Conservation (phyloP, 1,140 invertebrate genomes). For the Acromyrmex charruanus region DNA sequence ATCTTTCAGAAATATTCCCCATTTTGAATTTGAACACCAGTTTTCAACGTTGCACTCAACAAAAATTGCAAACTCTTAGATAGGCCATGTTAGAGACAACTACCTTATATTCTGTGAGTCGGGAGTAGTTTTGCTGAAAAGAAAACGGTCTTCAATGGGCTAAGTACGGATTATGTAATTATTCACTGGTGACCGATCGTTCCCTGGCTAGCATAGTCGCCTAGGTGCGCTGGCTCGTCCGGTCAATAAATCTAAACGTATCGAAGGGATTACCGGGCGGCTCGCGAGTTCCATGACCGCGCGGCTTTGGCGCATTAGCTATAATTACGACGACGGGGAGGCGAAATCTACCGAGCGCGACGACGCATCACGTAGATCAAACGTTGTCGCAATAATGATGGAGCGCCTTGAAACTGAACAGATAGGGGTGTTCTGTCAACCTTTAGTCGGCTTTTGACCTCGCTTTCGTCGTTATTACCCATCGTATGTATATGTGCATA, state of each 20-base stretch:
- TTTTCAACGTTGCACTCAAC: too few species aligned
- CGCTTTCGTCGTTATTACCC: slow-evolving; percentile 65
- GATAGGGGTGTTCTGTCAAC: slow-evolving; percentile 30
- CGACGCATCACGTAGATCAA: slow-evolving; percentile 71
- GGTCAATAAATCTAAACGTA: slow-evolving; percentile 64
- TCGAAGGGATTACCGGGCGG: slow-evolving; percentile 57
- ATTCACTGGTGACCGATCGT: slow-evolving; percentile 29
- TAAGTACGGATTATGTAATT: slow-evolving; percentile 33
- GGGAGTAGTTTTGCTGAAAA: neutral
- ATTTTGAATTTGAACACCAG: too few species aligned
- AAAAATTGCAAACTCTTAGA: too few species aligned
- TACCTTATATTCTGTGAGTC: neutral
- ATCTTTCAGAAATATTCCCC: too few species aligned
- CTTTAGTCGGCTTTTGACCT: slow-evolving; percentile 72
- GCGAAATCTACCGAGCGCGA: slow-evolving; percentile 36
- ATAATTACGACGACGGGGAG: slow-evolving; percentile 64
- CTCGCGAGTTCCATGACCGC: slow-evolving; percentile 39
- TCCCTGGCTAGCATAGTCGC: neutral
- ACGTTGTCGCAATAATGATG: slow-evolving; percentile 70
- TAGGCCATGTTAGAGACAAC: too few species aligned
- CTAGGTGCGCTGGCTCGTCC: slow-evolving; percentile 26
- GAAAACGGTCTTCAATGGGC: neutral
- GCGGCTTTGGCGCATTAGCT: slow-evolving; percentile 47
- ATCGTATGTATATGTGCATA: neutral
- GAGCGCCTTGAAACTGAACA: slow-evolving; percentile 47